Base-by-base conservation (phyloP, 2,888 invertebrate genomes). In the Folsomia manolachei region DNA sequence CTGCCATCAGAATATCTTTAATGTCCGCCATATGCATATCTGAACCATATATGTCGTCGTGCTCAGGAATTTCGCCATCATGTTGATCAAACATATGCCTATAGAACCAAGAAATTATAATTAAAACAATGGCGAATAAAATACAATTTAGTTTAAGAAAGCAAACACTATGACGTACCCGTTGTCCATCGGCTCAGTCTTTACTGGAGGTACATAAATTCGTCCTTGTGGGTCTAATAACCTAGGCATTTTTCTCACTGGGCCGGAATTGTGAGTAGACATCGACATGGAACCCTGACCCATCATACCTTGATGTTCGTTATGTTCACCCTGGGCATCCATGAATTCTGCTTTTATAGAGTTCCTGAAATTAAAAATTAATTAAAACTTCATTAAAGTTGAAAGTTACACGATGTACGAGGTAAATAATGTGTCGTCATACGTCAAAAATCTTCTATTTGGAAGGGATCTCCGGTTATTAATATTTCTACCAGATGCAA, bases 201-300 rank as follows among this genome's bases (percentile, higher is more conserved):
- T 66, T 23, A 39, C 23, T 25, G 27, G 64, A 23, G 51, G 27
- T 21, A 52, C 27, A n/a, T 66, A 39, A 23, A 66, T n/a, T 66
- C 39, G 27, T 23, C 65, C 65, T 21, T 66, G 65, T 23, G 51
- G 51, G 52, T 66, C 65, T n/a, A 66, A 39, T 23, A 66, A 25
- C 14, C 65, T 18, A 23, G 65, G 65, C 65, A 66, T 66, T 52
- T 66, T 66, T 23, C 56, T 7, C 21, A 21, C 19, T 19, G 56
- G 56, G 4, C 56, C 65, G 52, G 63, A 27, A 25, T 18, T 27
- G 18, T n/a, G 63, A 23, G 19, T 24, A 24, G 19, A 62, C 7
- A 24, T 26, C 19, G 64, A 64, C 19, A 26, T 11, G 18, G 27
- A 26, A 27, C n/a, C 26, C 19, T 26, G n/a, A 19, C 27, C 27